phyloP scores from a whole-genome alignment of 2,888 invertebrate genomes.

The Nephrotoma guestfalica region DNA sequence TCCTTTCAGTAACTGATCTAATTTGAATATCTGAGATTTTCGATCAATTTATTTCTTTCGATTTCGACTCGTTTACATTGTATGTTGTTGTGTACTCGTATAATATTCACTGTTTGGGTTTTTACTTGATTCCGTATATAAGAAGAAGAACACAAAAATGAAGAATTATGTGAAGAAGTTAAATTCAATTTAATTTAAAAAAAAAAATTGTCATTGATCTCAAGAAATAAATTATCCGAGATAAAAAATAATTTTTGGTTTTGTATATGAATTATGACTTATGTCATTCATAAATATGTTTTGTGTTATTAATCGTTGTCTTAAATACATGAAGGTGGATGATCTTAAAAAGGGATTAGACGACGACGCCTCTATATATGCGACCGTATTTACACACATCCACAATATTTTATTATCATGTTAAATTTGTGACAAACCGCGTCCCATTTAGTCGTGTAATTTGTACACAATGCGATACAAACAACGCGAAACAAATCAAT shows the following conservation, averaged over 20 bases:
- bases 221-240: neutral
- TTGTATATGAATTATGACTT: neutral
- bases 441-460: neutral
- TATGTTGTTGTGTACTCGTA: neutral
- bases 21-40: constrained; percentile 5
- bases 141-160: neutral
- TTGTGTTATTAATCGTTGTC: neutral
- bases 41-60: neutral
- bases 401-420: no score
- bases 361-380: neutral
- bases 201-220: constrained; percentile 1
- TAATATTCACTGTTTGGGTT: neutral
- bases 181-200: neutral
- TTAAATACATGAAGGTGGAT: neutral
- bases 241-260: neutral
- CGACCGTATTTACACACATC: no score
- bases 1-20: constrained; percentile 4
- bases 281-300: constrained; percentile 1
- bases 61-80: neutral
- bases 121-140: neutral
- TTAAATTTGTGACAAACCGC: neutral
- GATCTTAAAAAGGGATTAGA: neutral
- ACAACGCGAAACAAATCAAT: neutral
- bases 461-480: no score
- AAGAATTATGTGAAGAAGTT: neutral